Evolutionary conservation across 2,113 vertebrate species (phyloP).

Genomic region (Corythoichthys intestinalis): DNA sequence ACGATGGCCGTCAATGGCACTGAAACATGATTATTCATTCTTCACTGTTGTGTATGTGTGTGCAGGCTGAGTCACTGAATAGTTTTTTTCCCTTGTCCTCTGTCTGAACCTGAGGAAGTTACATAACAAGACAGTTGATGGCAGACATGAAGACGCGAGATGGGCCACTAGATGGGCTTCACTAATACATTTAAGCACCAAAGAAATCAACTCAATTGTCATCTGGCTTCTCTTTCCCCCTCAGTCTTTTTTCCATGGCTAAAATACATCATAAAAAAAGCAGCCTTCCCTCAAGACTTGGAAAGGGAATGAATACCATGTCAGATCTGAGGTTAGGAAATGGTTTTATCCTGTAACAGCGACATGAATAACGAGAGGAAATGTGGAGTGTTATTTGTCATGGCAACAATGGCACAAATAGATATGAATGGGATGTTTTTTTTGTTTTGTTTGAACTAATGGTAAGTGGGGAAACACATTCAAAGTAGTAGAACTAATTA

Average conservation of each 20-base stretch:
- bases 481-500: too few relatives aligned
- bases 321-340: neutral
- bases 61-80: constrained; percentile 11
- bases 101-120: constrained; percentile 47
- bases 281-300: neutral
- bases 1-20: too few relatives aligned
- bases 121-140: constrained; percentile 34
- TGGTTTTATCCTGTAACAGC: neutral
- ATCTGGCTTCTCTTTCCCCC: neutral
- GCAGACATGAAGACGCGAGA: constrained; percentile 22
- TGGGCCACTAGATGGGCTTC: neutral
- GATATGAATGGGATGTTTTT: neutral
- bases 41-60: constrained; percentile 7
- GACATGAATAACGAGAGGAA: neutral
- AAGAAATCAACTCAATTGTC: constrained; percentile 1
- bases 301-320: neutral
- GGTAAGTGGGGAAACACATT: too few relatives aligned
- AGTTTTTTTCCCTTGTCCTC: constrained; percentile 41
- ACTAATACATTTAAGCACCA: neutral
- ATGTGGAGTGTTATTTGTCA: neutral
- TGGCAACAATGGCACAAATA: neutral
- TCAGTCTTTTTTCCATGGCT: neutral
- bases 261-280: neutral
- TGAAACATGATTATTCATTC: too few relatives aligned
- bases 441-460: neutral